These are phyloP conservation scores for Prinia subflava DNA, from an alignment of 2,113 vertebrate genomes.

Conservation along the genomic window DNA sequence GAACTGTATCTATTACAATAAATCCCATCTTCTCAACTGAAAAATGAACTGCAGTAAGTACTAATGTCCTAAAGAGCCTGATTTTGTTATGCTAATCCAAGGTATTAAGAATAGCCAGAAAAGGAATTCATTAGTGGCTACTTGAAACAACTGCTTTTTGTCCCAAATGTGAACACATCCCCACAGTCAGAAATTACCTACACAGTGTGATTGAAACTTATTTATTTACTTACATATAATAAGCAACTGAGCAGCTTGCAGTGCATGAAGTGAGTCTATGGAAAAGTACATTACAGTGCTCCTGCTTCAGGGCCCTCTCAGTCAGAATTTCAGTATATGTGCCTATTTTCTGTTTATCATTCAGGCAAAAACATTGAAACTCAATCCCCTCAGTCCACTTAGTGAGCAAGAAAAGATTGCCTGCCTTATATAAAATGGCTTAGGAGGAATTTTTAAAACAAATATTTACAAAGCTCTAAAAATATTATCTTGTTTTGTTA, in stretches of 20 bases:
- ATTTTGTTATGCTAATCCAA: slow-evolving; percentile 48
- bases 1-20: neutral
- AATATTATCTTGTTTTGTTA: slow-evolving; percentile 28
- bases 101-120: slow-evolving; percentile 12
- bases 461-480: slow-evolving; percentile 29
- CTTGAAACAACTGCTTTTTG: slow-evolving; percentile 40
- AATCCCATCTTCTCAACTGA: neutral
- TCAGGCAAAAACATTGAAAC: slow-evolving; percentile 18
- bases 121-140: slow-evolving; percentile 3
- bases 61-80: neutral
- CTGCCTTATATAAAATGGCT: neutral
- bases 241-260: slow-evolving; percentile 40
- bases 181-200: slow-evolving; percentile 5
- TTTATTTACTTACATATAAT: slow-evolving; percentile 59
- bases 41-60: slow-evolving; percentile 4
- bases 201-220: slow-evolving; percentile 25
- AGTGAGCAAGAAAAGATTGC: neutral
- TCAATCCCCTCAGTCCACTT: neutral
- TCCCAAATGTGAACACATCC: neutral
- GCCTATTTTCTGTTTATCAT: slow-evolving; percentile 42
- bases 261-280: slow-evolving; percentile 60
- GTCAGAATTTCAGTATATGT: neutral
- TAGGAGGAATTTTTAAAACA: neutral
- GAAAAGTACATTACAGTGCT: slow-evolving; percentile 54
- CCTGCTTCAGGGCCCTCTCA: slow-evolving; percentile 19